phyloP scores from a whole-genome alignment of 2,888 invertebrate genomes.

The Elmis aenea region DNA sequence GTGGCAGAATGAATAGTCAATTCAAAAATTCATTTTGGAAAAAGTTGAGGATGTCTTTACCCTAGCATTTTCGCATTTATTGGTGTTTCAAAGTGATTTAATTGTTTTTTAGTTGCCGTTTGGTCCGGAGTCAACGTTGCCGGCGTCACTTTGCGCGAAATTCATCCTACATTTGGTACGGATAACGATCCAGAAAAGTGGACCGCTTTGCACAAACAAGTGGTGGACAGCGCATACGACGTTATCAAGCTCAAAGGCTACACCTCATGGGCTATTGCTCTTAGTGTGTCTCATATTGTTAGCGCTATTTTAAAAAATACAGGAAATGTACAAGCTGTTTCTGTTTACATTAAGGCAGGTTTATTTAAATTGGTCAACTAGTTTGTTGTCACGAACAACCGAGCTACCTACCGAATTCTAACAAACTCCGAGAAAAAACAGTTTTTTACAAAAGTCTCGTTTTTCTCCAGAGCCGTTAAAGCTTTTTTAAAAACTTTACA shows the following conservation, averaged over 20 bases:
- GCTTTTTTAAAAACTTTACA: no score
- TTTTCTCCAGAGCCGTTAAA: no score
- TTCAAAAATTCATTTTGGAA: no score
- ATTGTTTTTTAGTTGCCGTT: constrained; percentile 80
- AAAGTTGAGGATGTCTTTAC: no score
- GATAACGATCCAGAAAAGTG: constrained; percentile 72
- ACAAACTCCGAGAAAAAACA: no score
- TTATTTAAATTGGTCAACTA: no score
- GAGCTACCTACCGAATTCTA: no score
- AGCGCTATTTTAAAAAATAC: constrained; percentile 50
- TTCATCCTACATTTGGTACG: constrained; percentile 70
- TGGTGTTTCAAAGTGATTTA: no score
- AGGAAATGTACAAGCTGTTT: constrained; percentile 71
- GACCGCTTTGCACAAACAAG: constrained; percentile 72
- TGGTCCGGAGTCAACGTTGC: constrained; percentile 93
- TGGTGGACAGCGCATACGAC: constrained; percentile 81
- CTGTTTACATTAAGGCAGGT: constrained; percentile 69
- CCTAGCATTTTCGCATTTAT: no score
- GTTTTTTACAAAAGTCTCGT: no score
- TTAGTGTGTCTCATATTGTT: constrained; percentile 69
- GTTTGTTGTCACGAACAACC: no score
- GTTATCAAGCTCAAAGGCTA: constrained; percentile 59
- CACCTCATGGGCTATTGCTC: constrained; percentile 81
- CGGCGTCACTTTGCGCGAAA: constrained; percentile 74
- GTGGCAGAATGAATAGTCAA: no score